Percentiles rank a stretch among this genome's conserved stretches.
These are phyloP conservation scores for Aproaerema taeniolella DNA, from an alignment of 2,888 invertebrate species.

Conservation along the genomic window DNA sequence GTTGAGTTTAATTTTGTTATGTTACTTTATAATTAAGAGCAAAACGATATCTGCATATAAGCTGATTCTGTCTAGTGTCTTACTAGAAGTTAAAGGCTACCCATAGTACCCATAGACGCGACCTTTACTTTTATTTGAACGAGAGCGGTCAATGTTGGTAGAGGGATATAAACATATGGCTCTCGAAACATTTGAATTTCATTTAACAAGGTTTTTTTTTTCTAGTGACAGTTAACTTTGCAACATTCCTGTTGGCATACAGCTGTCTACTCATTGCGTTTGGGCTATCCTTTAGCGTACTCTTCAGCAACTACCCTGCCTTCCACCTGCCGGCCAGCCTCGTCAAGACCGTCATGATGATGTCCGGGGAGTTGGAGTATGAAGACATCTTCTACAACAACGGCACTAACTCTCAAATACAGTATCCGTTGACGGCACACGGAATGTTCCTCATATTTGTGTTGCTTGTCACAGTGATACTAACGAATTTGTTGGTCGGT, in stretches of 20 bases:
- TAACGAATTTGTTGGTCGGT: conserved; percentile 90
- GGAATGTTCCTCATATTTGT: conserved; percentile 87
- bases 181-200: too few species aligned
- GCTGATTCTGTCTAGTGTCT: too few species aligned
- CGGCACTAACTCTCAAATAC: conserved; percentile 61
- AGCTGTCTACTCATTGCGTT: conserved; percentile 89
- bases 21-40: too few species aligned
- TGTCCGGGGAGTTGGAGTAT: conserved; percentile 91
- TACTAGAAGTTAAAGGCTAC: too few species aligned
- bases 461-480: conserved; percentile 86
- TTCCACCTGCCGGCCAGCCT: conserved; percentile 82
- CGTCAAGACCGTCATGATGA: conserved; percentile 90
- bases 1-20: too few species aligned
- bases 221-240: conserved; percentile 87
- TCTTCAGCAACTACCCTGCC: conserved; percentile 86
- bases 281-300: conserved; percentile 87
- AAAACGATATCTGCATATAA: too few species aligned
- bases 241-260: conserved; percentile 88
- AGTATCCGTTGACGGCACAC: conserved; percentile 85
- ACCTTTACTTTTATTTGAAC: too few species aligned
- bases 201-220: too few species aligned
- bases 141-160: too few species aligned
- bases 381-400: conserved; percentile 88
- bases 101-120: too few species aligned
- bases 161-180: too few species aligned